Evolutionary conservation across 1,140 invertebrate species (phyloP).

Genomic region (Magallana angulata): DNA sequence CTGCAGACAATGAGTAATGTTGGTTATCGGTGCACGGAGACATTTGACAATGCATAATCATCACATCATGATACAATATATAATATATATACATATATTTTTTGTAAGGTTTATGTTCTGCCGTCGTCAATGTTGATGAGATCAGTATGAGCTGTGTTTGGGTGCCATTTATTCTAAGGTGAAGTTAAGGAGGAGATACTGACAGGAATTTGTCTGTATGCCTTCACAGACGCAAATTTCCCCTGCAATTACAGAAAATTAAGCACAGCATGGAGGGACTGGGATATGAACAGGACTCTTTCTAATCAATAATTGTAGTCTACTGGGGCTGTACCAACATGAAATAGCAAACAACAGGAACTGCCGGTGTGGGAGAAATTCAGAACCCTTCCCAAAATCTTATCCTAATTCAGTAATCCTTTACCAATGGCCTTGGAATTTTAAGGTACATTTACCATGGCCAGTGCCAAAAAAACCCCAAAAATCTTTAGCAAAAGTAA

Average conservation of each 20-base stretch:
- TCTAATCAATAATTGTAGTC: not conserved
- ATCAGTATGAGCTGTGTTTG: too few relatives aligned
- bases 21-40: too few relatives aligned
- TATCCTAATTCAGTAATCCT: not conserved
- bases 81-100: too few relatives aligned
- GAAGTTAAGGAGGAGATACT: too few relatives aligned
- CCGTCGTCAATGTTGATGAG: too few relatives aligned
- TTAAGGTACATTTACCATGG: not conserved
- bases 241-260: constrained; percentile 7
- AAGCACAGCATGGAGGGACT: not conserved
- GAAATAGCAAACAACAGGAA: not conserved
- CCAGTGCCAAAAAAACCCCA: not conserved
- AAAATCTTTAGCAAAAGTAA: not conserved
- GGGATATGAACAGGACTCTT: not conserved
- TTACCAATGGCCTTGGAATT: not conserved
- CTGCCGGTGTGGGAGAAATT: not conserved
- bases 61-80: too few relatives aligned
- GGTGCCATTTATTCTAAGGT: too few relatives aligned
- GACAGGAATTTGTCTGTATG: too few relatives aligned
- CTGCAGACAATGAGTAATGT: too few relatives aligned
- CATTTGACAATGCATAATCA: too few relatives aligned
- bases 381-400: not conserved
- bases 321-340: not conserved
- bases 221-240: not conserved
- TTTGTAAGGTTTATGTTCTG: too few relatives aligned